Conservation (phyloP, 2,888 invertebrate genomes). For the Parnassius mnemosyne region DNA sequence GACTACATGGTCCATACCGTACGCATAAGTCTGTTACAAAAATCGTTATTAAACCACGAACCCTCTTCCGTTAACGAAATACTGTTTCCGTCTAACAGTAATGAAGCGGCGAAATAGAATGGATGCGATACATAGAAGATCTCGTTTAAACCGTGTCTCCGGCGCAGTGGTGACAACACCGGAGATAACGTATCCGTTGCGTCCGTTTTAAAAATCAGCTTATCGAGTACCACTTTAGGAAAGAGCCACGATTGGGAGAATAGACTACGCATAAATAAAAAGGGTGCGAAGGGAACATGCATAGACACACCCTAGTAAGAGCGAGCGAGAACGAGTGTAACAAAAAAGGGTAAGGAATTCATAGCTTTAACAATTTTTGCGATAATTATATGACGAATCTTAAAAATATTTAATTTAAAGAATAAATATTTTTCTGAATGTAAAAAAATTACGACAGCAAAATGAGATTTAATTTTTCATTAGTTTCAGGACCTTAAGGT, state of each 20-base stretch:
- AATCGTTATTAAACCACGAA: constrained; percentile 56
- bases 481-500: too few species aligned
- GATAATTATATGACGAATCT: constrained; percentile 24
- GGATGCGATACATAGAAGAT: constrained; percentile 49
- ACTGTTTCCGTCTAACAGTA: constrained; percentile 64
- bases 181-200: constrained; percentile 71
- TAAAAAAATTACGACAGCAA: too few species aligned
- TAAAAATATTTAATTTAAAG: too few species aligned
- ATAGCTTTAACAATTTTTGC: constrained; percentile 39
- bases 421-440: too few species aligned
- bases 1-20: constrained; percentile 43
- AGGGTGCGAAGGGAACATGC: constrained; percentile 60
- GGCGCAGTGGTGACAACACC: constrained; percentile 65
- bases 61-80: constrained; percentile 64
- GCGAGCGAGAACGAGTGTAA: constrained; percentile 49
- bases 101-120: constrained; percentile 62
- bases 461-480: too few species aligned
- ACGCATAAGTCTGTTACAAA: constrained; percentile 49
- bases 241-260: constrained; percentile 56
- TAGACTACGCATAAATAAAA: constrained; percentile 64
- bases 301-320: constrained; percentile 39
- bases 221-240: constrained; percentile 63
- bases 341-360: constrained; percentile 50
- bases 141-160: constrained; percentile 50
- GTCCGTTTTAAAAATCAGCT: constrained; percentile 65